Conservation (phyloP, 1,140 invertebrate genomes). For the Solenopsis fugax region DNA sequence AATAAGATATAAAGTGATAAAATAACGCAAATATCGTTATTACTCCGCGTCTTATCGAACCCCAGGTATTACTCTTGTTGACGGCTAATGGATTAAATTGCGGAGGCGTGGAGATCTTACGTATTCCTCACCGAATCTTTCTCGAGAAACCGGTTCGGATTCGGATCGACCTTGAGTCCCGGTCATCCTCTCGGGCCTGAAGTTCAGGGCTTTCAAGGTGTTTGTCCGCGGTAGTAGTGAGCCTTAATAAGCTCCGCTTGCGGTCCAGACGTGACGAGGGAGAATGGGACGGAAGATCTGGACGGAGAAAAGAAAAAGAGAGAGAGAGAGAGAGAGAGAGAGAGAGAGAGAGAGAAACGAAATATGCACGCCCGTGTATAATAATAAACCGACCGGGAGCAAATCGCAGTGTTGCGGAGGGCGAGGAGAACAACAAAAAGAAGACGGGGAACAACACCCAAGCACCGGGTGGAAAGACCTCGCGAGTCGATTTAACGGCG, state of each 20-base stretch:
- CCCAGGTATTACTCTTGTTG: constrained; percentile 12
- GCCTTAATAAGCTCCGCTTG: constrained; percentile 70
- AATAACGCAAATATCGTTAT: constrained; percentile 9
- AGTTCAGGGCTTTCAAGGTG: constrained; percentile 75
- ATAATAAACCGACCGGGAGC: constrained; percentile 69
- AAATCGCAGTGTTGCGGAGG: constrained; percentile 37
- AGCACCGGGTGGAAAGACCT: constrained; percentile 40
- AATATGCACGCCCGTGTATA: constrained; percentile 61
- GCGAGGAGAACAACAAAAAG: constrained; percentile 58
- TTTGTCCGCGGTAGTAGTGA: constrained; percentile 52
- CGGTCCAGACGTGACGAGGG: constrained; percentile 16
- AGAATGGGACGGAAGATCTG: background rate
- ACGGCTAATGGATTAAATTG: constrained; percentile 45
- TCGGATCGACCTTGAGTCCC: constrained; percentile 73
- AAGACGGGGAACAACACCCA: constrained; percentile 9
- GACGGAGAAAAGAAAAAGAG: background rate
- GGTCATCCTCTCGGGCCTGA: constrained; percentile 67
- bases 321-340: background rate
- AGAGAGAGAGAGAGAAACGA: background rate
- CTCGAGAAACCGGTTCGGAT: constrained; percentile 74
- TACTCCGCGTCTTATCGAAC: background rate
- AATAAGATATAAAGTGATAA: background rate
- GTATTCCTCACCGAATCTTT: constrained; percentile 74
- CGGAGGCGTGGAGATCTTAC: constrained; percentile 67
- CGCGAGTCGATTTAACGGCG: constrained; percentile 58